Percentiles rank a stretch among this genome's conserved stretches.
phyloP scores from a whole-genome alignment of 2,113 vertebrate species.

The Tautogolabrus adspersus region DNA sequence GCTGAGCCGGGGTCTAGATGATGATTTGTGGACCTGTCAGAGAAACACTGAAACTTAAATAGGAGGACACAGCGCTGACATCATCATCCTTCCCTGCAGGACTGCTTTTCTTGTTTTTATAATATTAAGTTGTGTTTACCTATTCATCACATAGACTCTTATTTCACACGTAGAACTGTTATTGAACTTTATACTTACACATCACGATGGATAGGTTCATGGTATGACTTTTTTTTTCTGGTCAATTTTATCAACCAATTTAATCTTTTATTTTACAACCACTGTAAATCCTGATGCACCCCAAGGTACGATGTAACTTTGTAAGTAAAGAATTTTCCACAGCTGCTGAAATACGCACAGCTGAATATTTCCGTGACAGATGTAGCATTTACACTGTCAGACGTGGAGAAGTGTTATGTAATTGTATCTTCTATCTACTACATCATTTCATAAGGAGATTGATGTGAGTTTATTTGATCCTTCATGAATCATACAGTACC shows the following conservation, averaged over 20 bases:
- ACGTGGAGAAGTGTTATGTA: not conserved
- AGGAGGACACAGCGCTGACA: constrained; percentile 35
- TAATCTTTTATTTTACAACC: not conserved
- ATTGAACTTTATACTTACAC: not conserved
- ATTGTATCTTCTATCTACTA: not conserved
- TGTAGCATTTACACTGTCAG: constrained; percentile 7
- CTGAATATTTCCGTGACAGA: constrained; percentile 3
- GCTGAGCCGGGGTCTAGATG: constrained; percentile 27
- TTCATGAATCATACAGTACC: too few species aligned
- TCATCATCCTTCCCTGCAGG: not conserved
- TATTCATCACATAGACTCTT: constrained; percentile 9
- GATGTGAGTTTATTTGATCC: not conserved
- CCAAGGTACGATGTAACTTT: constrained; percentile 1
- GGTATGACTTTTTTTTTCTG: not conserved
- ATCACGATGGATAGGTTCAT: not conserved
- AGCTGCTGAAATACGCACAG: not conserved
- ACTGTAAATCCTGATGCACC: constrained; percentile 11
- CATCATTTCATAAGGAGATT: not conserved
- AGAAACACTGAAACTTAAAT: constrained; percentile 11
- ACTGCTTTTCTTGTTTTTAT: not conserved
- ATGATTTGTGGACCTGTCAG: constrained; percentile 61
- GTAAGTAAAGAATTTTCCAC: constrained; percentile 20
- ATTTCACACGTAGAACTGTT: not conserved
- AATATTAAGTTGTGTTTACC: constrained; percentile 25
- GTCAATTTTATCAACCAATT: not conserved